Evolutionary conservation across 2,797 vertebrate genomes (phyloP).

Genomic region (Picus viridis): DNA sequence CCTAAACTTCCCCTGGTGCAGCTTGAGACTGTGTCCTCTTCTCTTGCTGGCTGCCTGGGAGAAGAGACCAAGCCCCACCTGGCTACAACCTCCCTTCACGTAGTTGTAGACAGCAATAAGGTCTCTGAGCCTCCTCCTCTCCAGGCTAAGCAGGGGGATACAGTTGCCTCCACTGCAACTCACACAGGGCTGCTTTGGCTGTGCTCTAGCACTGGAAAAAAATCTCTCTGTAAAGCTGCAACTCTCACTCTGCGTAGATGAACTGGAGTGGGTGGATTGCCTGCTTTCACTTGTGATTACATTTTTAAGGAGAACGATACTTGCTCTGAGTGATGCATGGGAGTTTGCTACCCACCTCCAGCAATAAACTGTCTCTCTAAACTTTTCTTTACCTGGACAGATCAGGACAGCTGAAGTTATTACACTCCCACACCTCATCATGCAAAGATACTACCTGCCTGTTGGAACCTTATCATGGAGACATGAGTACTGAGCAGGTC

Average conservation of each 20-base stretch:
- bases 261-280: neutral
- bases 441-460: neutral
- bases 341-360: neutral
- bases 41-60: too few species aligned
- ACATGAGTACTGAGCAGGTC: neutral
- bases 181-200: neutral
- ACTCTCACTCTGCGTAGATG: neutral
- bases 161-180: neutral
- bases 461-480: neutral
- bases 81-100: too few species aligned
- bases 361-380: neutral
- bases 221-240: neutral
- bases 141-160: neutral
- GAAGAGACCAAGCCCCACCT: too few species aligned
- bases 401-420: neutral
- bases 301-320: neutral
- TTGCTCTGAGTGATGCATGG: neutral
- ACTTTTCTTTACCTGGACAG: neutral
- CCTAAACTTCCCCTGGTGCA: too few species aligned
- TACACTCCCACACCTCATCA: neutral
- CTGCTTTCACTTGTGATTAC: neutral
- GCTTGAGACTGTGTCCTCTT: too few species aligned
- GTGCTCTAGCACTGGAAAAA: neutral
- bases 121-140: too few species aligned
- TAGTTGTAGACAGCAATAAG: too few species aligned